Evolutionary conservation across 2,113 vertebrate species (phyloP).

Genomic region (Seriola quinqueradiata): DNA sequence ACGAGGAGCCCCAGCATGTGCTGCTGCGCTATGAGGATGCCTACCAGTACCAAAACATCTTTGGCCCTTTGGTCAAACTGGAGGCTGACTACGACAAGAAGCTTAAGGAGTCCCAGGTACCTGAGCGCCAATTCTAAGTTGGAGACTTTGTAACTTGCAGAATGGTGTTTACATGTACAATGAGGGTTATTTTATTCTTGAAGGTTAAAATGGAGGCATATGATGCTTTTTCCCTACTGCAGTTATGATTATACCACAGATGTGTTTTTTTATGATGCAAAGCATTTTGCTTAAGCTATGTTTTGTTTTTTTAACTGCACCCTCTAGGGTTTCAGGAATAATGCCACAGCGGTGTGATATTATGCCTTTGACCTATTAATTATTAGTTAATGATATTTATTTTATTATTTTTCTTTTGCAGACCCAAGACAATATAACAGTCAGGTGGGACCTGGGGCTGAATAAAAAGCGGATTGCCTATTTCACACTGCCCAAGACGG

Average conservation of each 20-base stretch:
- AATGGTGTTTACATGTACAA: no score
- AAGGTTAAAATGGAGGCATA: neutral
- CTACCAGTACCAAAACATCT: slow-evolving; percentile 99
- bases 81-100: slow-evolving; percentile 99
- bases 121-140: neutral
- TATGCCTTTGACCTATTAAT: neutral
- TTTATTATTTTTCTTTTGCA: slow-evolving; percentile 64
- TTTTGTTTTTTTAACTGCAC: neutral
- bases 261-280: neutral
- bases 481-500: slow-evolving; percentile 99
- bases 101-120: slow-evolving; percentile 99
- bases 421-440: slow-evolving; percentile 99
- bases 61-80: slow-evolving; percentile 97
- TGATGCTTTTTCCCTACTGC: neutral
- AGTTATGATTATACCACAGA: neutral
- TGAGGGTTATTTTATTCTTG: neutral
- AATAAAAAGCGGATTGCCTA: slow-evolving; percentile 99
- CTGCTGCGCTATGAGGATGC: slow-evolving; percentile 97
- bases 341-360: neutral
- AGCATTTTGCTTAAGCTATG: neutral
- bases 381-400: neutral
- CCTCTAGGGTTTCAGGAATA: neutral
- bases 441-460: slow-evolving; percentile 99
- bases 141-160: neutral
- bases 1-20: slow-evolving; percentile 98